Evolutionary conservation across 2,113 vertebrate genomes (phyloP).

Genomic region (Neolamprologus modestus): DNA sequence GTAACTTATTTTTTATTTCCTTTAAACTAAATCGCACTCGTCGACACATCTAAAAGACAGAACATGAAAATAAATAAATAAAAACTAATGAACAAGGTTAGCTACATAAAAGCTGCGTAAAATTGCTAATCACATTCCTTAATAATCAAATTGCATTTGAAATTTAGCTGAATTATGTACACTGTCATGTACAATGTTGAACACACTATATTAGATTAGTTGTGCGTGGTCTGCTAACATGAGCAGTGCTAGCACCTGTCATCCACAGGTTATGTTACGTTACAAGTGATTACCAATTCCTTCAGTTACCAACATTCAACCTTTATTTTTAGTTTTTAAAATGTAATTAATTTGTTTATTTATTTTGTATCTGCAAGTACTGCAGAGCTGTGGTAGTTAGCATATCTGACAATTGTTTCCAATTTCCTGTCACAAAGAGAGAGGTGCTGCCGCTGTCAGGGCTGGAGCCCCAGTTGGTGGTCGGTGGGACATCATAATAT

Average conservation of each 20-base stretch:
- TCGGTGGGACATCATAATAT: neutral
- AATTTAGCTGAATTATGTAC: neutral
- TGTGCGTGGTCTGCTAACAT: neutral
- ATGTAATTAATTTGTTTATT: fast-evolving
- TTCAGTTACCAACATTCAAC: neutral
- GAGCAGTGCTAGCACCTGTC: neutral
- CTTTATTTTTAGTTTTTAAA: neutral
- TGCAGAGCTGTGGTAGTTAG: neutral
- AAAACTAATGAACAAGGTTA: neutral
- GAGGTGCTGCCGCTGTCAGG: neutral
- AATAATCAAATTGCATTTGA: neutral
- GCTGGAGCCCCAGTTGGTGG: neutral
- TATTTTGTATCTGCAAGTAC: neutral
- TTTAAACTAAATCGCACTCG: fast-evolving
- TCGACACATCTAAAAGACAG: neutral
- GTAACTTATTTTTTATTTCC: neutral
- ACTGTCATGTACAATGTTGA: neutral
- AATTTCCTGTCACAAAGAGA: neutral
- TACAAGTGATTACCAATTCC: neutral
- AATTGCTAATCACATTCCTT: neutral
- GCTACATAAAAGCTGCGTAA: neutral
- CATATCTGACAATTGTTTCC: neutral
- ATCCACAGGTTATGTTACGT: neutral
- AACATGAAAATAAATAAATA: neutral
- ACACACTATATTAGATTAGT: neutral